These are phyloP conservation scores for Bolinopsis microptera DNA, from an alignment of 37 sponge, comb jelly and placozoan species.

Conservation along the genomic window DNA sequence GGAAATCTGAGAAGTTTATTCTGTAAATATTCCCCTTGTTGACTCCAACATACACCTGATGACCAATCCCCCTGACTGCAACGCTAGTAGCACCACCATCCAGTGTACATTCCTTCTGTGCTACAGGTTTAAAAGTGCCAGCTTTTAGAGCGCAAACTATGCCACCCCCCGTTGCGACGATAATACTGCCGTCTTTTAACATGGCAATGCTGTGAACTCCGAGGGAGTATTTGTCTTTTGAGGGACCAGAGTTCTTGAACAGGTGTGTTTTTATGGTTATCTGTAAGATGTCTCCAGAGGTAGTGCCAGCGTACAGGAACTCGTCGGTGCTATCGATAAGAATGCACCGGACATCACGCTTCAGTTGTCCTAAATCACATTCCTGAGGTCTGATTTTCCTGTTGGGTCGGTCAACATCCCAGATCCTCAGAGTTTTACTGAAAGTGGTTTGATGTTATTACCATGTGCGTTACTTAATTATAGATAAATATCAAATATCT, in stretches of 20 bases:
- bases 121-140: constrained; percentile 65
- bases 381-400: constrained; percentile 92
- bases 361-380: constrained; percentile 91
- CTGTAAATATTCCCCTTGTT: constrained; percentile 57
- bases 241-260: constrained; percentile 84
- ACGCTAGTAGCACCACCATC: constrained; percentile 81
- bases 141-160: constrained; percentile 73
- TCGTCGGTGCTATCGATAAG: constrained; percentile 78
- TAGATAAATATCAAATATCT: neutral
- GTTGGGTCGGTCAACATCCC: constrained; percentile 83
- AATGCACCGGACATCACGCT: constrained; percentile 85
- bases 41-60: constrained; percentile 71
- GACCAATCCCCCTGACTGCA: constrained; percentile 78
- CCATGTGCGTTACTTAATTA: neutral
- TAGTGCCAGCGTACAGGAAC: constrained; percentile 91
- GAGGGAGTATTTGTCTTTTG: constrained; percentile 86
- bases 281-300: constrained; percentile 90
- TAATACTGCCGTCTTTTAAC: constrained; percentile 70
- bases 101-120: constrained; percentile 52
- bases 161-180: constrained; percentile 92
- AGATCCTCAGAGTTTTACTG: constrained; percentile 89
- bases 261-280: constrained; percentile 84
- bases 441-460: constrained; percentile 42
- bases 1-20: constrained; percentile 36
- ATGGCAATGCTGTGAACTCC: constrained; percentile 68